Evolutionary conservation across 2,113 vertebrate species (phyloP), one percentile per base, ranked within the genome.

Genomic region (Fukomys damarensis): DNA sequence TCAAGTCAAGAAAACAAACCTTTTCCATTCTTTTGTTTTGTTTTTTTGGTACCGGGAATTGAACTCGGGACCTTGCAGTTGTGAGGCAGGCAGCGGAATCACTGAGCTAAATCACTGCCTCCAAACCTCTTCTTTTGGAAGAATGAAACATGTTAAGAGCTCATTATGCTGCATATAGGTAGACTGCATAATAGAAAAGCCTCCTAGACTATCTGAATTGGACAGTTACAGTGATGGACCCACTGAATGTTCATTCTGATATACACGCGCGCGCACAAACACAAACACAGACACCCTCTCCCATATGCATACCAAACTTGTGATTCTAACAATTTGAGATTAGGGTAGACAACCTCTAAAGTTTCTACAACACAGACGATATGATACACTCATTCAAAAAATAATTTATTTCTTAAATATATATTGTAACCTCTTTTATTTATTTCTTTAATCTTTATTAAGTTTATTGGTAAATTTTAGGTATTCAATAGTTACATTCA

Each of bases 201-300:
- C 19, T 56, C 20, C 19, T 46, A 52, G 52, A 70, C 49, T 87
- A 4, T 84, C 41, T 86, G 43, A 26, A 54, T 11, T 80, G 24
- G 7, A 58, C 3, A 76, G 0, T 90, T 74, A 46, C 0, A 83
- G 19, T 10, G 14, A 84, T 5, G 52, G 28, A 81, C 35, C 80
- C 2, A 41, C 19, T 70, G 46, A 76, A 43, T 38, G 32, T 76
- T 88, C 19, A 72, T 9, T 43, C 14, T 30, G 83, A 38, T 46
- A 65, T 0, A 2, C 0, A 43, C 17, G 14, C 28, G 5, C 3
- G 19, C 4, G 20, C 10, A 32, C 6, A 17, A 3, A 61, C 56
- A 28, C 16, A 61, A 59, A 10, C 11, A 28, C 5, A 17, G 2
- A 68, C 38, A 26, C 6, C 16, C 5, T 12, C 5, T n/a, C 22